These are phyloP conservation scores for Dynastes grantii DNA, from an alignment of 2,888 invertebrate species.

Conservation along the genomic window DNA sequence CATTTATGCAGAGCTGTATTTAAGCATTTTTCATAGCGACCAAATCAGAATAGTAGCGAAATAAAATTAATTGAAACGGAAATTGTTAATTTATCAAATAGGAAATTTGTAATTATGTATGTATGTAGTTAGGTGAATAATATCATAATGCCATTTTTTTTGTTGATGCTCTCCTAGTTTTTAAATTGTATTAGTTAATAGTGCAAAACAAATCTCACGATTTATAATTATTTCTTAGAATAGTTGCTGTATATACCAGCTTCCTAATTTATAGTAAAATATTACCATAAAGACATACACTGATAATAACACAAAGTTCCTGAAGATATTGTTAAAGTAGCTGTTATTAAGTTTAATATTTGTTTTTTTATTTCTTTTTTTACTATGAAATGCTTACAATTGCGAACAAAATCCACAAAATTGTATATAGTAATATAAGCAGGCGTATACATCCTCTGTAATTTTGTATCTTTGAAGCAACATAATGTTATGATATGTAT, in stretches of 20 bases:
- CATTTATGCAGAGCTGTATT: constrained; percentile 3
- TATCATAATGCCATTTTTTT: background rate
- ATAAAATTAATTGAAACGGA: background rate
- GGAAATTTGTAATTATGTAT: constrained; percentile 3
- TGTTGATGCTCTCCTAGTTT: constrained; percentile 8
- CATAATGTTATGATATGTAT: background rate
- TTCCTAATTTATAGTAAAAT: constrained; percentile 36
- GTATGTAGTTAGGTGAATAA: background rate
- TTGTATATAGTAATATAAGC: background rate
- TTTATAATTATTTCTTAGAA: background rate
- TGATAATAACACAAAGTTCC: constrained; percentile 35
- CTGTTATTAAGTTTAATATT: constrained; percentile 13
- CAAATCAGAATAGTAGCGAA: constrained; percentile 15
- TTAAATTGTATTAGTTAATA: background rate
- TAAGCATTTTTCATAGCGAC: constrained; percentile 14
- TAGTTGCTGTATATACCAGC: constrained; percentile 34
- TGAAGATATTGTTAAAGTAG: constrained; percentile 37
- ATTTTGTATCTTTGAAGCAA: constrained; percentile 20
- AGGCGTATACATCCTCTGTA: constrained; percentile 1
- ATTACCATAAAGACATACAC: constrained; percentile 40
- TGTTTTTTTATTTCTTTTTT: constrained; percentile 38
- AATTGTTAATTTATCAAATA: constrained; percentile 1
- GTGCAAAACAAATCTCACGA: constrained; percentile 3
- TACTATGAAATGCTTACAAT: background rate
- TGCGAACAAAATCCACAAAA: constrained; percentile 4